phyloP scores from a whole-genome alignment of 2,113 vertebrate genomes.

The Boulengeromyrus knoepffleri region DNA sequence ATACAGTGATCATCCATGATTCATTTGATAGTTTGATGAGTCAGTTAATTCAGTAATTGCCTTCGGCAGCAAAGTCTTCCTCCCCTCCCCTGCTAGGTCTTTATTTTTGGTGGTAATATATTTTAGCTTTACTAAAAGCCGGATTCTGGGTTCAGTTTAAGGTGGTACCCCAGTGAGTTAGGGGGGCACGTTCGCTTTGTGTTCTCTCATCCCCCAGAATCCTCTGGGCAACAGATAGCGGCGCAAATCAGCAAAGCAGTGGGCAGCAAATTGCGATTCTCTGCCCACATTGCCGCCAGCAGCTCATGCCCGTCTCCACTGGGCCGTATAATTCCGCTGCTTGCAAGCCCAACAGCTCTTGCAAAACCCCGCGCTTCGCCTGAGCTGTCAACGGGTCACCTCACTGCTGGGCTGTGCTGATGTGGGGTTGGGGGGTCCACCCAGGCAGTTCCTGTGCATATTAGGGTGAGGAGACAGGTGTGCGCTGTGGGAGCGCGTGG shows the following conservation, averaged over 20 bases:
- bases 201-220: neutral
- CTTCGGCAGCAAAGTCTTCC: neutral
- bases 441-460: neutral
- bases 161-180: neutral
- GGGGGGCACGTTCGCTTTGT: neutral
- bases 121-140: neutral
- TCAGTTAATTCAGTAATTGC: neutral
- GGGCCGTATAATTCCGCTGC: neutral
- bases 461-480: neutral
- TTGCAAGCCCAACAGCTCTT: neutral
- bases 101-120: neutral
- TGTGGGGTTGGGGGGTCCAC: neutral
- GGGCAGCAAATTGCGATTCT: conserved; percentile 1
- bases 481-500: neutral
- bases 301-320: neutral
- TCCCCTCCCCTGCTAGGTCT: neutral
- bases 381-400: neutral
- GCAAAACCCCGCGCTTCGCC: neutral
- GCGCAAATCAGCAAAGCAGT: neutral
- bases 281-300: neutral
- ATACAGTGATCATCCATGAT: neutral
- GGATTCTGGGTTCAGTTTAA: neutral
- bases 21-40: neutral
- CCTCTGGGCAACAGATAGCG: neutral
- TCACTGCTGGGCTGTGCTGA: neutral